Conservation (phyloP, 2,113 vertebrate species). For the Nannospalax galili region DNA sequence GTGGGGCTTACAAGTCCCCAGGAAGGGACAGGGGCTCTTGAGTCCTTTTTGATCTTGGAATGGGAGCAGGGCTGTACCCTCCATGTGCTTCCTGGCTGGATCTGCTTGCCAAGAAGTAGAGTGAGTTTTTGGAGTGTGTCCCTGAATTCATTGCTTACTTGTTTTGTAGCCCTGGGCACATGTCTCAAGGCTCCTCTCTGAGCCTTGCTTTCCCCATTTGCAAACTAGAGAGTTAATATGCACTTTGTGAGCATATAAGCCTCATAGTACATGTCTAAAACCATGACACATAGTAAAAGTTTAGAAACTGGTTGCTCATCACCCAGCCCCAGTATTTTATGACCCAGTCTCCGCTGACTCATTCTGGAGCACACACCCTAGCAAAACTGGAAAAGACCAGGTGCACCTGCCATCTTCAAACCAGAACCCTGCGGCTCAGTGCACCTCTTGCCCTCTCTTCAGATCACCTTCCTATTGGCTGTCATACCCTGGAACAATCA, state of each 20-base stretch:
- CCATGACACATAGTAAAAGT: neutral
- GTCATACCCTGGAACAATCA: neutral
- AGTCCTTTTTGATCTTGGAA: neutral
- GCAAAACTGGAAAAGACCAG: neutral
- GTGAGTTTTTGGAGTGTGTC: neutral
- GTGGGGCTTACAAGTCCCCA: neutral
- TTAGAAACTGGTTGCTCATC: neutral
- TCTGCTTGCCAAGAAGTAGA: neutral
- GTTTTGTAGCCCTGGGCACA: neutral
- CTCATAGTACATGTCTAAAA: neutral
- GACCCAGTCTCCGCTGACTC: neutral
- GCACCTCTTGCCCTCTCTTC: conserved; percentile 4
- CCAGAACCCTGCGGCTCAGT: neutral
- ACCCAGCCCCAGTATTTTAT: neutral
- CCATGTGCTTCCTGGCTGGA: neutral
- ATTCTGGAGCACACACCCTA: neutral
- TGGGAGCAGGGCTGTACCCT: neutral
- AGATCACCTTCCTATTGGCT: conserved; percentile 1
- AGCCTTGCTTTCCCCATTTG: neutral
- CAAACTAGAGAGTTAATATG: neutral
- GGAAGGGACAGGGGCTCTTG: neutral
- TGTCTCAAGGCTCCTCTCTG: neutral
- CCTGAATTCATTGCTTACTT: neutral
- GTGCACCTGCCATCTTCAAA: neutral
- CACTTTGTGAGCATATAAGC: neutral